Base-by-base conservation (phyloP, 64 coral and sea anemone species). In the Pocillopora damicornis region DNA sequence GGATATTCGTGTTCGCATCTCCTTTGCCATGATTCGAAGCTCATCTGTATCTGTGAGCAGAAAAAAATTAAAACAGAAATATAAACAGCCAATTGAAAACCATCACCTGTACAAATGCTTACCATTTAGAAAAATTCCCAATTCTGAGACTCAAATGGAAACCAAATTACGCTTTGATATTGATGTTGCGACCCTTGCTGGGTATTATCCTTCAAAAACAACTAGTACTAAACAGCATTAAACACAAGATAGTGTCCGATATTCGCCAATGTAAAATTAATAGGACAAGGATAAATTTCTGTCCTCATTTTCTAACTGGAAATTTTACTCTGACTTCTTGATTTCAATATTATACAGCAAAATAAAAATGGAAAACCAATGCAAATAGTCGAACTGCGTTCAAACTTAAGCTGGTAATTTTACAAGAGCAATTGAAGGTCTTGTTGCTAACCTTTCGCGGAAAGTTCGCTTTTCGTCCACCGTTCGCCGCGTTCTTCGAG, bases 401-500 rank as follows among this genome's bases (percentile, higher is more conserved):
- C 57, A 5, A 22, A 36, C 20, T 9, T 36, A 9, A n/a, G 20
- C 11, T 71, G 37, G 5, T 84, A 68, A 78, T 78, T 78, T 11
- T 45, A 69, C 63, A 65, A 51, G 17, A 6, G 0, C 42, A 66
- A 5, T 17, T 25, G 35, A n/a, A 25, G 26, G 10, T 37, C 1
- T 20, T 34, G 38, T 17, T 71, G 4, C 76, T 57, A 88, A 86
- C 96, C 96, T 99, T 99, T 99, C 2, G 60, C 74, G 78, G 88
- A 90, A 17, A 99, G 96, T 36, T 94, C 89, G 69, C 83, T 91
- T 75, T 82, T 82, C 11, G 96, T 99, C 96, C 96, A 99, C 26
- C 89, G 86, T 92, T 99, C 93, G 30, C 93, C 90, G 45, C 92
- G 96, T 67, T 99, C 96, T 89, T 99, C 96, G 1, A 99, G 88